A percentile compares a stretch with the other conserved stretches of the same genome.
Conservation (phyloP, 2,797 vertebrate species). For the Echiichthys vipera region DNA sequence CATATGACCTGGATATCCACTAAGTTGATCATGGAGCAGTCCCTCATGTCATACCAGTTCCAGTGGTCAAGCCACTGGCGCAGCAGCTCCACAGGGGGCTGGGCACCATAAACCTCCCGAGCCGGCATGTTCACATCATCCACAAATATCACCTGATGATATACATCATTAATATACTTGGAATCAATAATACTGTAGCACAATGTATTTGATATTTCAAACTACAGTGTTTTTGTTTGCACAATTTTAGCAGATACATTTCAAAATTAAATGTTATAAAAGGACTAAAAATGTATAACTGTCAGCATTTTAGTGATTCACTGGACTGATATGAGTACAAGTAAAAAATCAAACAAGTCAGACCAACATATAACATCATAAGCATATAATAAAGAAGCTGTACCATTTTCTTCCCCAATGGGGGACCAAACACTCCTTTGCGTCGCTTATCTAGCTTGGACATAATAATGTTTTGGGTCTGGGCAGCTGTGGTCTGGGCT, state of each 20-base stretch:
- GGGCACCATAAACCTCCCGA: conserved; percentile 92
- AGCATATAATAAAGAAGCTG: conserved; percentile 5
- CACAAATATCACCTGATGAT: conserved; percentile 90
- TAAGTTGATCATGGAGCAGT: conserved; percentile 90
- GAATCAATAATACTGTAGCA: neutral
- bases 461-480: conserved; percentile 94
- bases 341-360: conserved; percentile 9
- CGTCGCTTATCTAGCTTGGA: conserved; percentile 93
- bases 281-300: neutral
- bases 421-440: conserved; percentile 91
- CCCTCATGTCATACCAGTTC: conserved; percentile 94
- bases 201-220: neutral
- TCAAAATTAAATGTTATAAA: neutral
- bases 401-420: conserved; percentile 91
- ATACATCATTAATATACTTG: neutral
- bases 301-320: neutral
- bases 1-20: conserved; percentile 91
- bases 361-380: neutral
- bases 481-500: conserved; percentile 94
- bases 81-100: conserved; percentile 93
- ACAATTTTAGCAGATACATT: neutral
- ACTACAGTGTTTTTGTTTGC: neutral
- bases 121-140: conserved; percentile 96
- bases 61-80: conserved; percentile 94
- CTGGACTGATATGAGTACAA: neutral